A percentile compares a stretch with the other conserved stretches of the same genome.
phyloP scores from a whole-genome alignment of 2,888 invertebrate genomes.

The Agrotis ipsilon region DNA sequence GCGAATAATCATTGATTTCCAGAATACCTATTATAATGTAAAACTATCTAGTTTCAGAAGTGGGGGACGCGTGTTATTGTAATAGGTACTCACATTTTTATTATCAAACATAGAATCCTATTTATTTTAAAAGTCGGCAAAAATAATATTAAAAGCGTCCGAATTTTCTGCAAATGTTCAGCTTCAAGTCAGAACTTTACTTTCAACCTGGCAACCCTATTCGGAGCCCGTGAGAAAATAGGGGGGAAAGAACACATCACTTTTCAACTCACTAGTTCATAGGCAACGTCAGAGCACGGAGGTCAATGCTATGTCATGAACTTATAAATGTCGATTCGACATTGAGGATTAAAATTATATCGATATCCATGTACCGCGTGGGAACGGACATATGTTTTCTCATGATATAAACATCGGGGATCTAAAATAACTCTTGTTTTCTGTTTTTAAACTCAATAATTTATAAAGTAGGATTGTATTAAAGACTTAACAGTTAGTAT shows the following conservation, averaged over 20 bases:
- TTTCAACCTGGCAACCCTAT: no score
- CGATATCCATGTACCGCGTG: conserved; percentile 19
- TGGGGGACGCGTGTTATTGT: no score
- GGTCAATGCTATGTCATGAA: conserved; percentile 54
- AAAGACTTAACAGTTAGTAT: background rate
- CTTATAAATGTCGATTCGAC: conserved; percentile 34
- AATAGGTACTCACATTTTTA: no score
- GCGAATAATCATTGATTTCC: no score
- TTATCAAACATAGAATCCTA: no score
- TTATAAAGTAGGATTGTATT: background rate
- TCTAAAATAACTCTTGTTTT: conserved; percentile 18
- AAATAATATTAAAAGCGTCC: no score
- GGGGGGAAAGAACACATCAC: conserved; percentile 25
- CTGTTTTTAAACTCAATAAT: background rate
- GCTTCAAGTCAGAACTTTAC: no score
- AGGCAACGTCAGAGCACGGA: conserved; percentile 22
- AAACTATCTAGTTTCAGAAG: no score
- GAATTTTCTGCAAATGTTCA: no score
- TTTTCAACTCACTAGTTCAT: conserved; percentile 34
- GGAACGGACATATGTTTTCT: conserved; percentile 27
- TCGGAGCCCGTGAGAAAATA: conserved; percentile 3
- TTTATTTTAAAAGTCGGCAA: no score
- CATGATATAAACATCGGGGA: conserved; percentile 13
- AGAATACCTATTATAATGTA: no score
- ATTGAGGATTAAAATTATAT: conserved; percentile 23